Evolutionary conservation across 2,888 invertebrate genomes (phyloP).

Genomic region (Erebia aethiops): DNA sequence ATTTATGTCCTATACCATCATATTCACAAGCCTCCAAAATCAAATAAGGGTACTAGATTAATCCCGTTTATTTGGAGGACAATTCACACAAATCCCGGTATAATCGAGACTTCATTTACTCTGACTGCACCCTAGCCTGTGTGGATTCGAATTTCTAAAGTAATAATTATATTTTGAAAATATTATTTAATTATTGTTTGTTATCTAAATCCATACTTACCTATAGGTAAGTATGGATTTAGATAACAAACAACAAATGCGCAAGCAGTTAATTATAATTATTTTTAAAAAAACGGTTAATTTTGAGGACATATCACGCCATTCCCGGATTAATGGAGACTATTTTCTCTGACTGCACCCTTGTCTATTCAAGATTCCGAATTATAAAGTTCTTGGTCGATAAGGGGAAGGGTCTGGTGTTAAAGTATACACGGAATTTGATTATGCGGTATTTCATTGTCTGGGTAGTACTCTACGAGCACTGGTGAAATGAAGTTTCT

Average conservation of each 20-base stretch:
- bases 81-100: constrained; percentile 15
- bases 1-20: constrained; percentile 2
- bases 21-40: constrained; percentile 20
- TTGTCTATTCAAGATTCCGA: constrained; percentile 14
- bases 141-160: constrained; percentile 10
- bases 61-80: constrained; percentile 25
- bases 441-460: neutral
- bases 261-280: too few relatives aligned
- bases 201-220: too few relatives aligned
- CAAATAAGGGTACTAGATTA: constrained; percentile 22
- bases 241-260: too few relatives aligned
- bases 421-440: neutral
- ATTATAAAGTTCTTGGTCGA: constrained; percentile 20
- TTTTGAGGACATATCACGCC: too few relatives aligned
- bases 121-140: constrained; percentile 14
- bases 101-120: constrained; percentile 18
- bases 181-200: too few relatives aligned
- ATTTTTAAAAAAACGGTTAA: too few relatives aligned
- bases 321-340: too few relatives aligned
- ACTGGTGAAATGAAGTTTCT: too few relatives aligned
- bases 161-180: too few relatives aligned
- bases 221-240: too few relatives aligned
- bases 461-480: neutral
- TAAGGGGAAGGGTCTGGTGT: neutral
- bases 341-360: constrained; percentile 1